Percentiles rank a stretch among this genome's conserved stretches.
Conservation (phyloP, 2,888 invertebrate genomes). For the Caenorhabditis virilis region DNA sequence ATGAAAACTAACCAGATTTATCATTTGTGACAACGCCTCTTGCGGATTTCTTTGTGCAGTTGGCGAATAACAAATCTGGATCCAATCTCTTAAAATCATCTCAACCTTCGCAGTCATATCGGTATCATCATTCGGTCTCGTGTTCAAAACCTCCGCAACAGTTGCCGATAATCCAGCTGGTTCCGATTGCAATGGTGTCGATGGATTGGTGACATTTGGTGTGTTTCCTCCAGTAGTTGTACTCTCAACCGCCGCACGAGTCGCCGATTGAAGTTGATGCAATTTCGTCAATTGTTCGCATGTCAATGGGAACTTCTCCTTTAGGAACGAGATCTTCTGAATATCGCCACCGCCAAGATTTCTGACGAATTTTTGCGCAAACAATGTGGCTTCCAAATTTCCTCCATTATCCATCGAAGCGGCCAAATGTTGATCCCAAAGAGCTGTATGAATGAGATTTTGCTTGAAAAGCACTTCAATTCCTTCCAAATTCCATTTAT, state of each 20-base stretch:
- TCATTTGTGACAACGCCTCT: conserved; percentile 90
- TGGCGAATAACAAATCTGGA: conserved; percentile 82
- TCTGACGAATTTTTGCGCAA: conserved; percentile 78
- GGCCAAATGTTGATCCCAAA: conserved; percentile 83
- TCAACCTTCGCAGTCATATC: conserved; percentile 75
- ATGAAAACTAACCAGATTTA: conserved; percentile 73
- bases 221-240: conserved; percentile 18
- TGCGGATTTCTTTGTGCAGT: conserved; percentile 60
- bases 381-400: conserved; percentile 77
- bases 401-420: conserved; percentile 82
- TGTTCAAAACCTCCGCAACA: background rate
- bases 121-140: conserved; percentile 25
- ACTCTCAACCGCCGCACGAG: conserved; percentile 14
- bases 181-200: background rate
- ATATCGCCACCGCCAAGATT: conserved; percentile 33
- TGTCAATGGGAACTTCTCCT: conserved; percentile 43
- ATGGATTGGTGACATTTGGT: background rate
- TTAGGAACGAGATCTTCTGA: conserved; percentile 15
- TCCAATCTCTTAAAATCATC: conserved; percentile 91
- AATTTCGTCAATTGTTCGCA: conserved; percentile 49
- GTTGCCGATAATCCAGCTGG: background rate
- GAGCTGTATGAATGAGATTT: conserved; percentile 79
- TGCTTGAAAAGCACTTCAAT: conserved; percentile 85
- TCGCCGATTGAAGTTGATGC: conserved; percentile 35
- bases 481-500: conserved; percentile 75